Conservation (phyloP, 2,113 vertebrate species). For the Corythornis vintsioides region DNA sequence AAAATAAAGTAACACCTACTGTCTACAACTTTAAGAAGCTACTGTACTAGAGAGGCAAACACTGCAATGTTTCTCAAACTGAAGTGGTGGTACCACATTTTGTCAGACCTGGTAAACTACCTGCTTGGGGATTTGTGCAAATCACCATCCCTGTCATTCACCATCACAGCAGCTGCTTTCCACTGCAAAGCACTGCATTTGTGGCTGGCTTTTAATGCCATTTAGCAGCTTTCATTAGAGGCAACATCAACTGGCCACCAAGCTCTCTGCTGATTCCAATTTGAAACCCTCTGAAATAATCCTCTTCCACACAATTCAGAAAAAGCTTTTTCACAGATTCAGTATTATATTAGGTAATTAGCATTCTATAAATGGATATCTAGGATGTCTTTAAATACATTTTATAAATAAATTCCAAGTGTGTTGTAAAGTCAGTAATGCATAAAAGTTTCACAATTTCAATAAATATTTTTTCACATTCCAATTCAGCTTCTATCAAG, state of each 20-base stretch:
- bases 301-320: slow-evolving; percentile 38
- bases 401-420: slow-evolving; percentile 72
- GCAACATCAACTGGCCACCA: background rate
- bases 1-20: slow-evolving; percentile 31
- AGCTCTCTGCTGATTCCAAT: slow-evolving; percentile 10
- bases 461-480: slow-evolving; percentile 80
- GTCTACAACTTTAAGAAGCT: slow-evolving; percentile 44
- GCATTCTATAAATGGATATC: slow-evolving; percentile 38
- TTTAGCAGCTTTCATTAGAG: slow-evolving; percentile 41
- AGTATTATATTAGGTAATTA: slow-evolving; percentile 53
- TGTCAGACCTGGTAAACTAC: slow-evolving; percentile 1
- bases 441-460: slow-evolving; percentile 75
- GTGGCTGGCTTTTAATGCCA: slow-evolving; percentile 21
- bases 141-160: background rate
- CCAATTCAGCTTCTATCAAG: slow-evolving; percentile 74
- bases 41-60: slow-evolving; percentile 45
- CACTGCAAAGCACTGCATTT: background rate
- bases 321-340: slow-evolving; percentile 58
- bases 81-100: background rate
- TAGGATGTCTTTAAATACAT: slow-evolving; percentile 60
- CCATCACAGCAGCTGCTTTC: background rate
- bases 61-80: slow-evolving; percentile 41
- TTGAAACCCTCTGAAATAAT: slow-evolving; percentile 16
- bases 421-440: slow-evolving; percentile 68
- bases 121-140: background rate